A percentile compares a stretch with the other conserved stretches of the same genome.
These are phyloP conservation scores for Ramphastos sulfuratus DNA, from an alignment of 2,113 vertebrate genomes.

Conservation along the genomic window DNA sequence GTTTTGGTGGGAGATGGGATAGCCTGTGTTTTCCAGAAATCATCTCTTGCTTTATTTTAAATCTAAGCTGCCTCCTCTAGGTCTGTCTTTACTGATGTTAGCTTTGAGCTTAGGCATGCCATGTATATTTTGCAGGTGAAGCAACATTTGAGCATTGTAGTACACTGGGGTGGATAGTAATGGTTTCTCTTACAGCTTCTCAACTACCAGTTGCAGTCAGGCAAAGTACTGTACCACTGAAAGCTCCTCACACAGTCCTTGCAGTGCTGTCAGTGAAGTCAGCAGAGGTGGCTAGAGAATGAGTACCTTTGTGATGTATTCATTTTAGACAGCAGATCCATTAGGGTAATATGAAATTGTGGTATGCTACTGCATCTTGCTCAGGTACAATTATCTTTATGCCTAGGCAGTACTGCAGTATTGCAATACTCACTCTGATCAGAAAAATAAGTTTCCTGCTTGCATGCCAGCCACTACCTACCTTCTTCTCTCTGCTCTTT, in stretches of 20 bases:
- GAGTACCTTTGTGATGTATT: background rate
- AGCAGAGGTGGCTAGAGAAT: background rate
- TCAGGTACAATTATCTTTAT: background rate
- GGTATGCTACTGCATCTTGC: background rate
- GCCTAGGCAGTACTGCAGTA: background rate
- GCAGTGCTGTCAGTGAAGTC: background rate
- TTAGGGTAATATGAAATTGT: background rate
- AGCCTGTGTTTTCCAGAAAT: background rate
- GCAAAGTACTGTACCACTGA: rapidly evolving
- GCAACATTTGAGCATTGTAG: background rate
- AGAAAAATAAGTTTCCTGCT: background rate
- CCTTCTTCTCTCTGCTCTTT: background rate
- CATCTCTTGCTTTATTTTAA: background rate
- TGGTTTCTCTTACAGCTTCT: background rate
- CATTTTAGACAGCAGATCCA: background rate
- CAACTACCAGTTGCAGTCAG: background rate
- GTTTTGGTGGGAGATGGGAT: background rate
- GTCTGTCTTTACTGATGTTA: background rate
- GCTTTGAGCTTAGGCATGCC: background rate
- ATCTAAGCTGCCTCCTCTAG: background rate
- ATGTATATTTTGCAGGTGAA: conserved; percentile 23
- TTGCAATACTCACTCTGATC: background rate
- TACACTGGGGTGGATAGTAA: background rate
- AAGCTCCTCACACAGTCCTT: background rate
- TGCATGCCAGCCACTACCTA: background rate